Evolutionary conservation across 2,797 vertebrate species (phyloP).

Genomic region (Cyprinodon diabolis): DNA sequence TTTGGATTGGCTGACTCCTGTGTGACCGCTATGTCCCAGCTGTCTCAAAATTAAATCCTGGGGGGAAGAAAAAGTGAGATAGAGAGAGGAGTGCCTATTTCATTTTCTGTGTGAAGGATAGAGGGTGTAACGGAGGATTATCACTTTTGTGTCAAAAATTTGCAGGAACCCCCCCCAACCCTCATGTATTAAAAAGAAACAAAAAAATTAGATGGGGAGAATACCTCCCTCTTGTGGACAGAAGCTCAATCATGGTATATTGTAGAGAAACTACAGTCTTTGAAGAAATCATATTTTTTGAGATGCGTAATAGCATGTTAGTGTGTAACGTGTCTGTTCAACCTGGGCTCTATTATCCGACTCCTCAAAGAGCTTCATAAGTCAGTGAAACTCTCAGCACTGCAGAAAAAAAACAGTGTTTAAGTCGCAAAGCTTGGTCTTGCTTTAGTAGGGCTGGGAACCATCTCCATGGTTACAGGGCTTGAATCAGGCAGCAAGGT

Average conservation of each 20-base stretch:
- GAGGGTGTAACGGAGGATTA: conserved; percentile 35
- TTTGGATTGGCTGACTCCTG: conserved; percentile 56
- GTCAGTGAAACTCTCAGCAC: conserved; percentile 37
- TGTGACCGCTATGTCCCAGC: conserved; percentile 26
- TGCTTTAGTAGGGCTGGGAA: conserved; percentile 43
- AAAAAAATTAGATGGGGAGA: conserved; percentile 10
- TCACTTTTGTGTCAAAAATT: conserved; percentile 31
- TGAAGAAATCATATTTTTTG: not conserved
- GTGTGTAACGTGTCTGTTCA: not conserved
- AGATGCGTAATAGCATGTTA: not conserved
- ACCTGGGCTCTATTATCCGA: conserved; percentile 16
- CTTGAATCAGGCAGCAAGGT: conserved; percentile 67
- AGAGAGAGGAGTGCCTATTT: conserved; percentile 16
- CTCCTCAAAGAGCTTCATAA: conserved; percentile 33
- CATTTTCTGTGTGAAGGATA: conserved; percentile 38
- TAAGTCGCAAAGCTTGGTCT: conserved; percentile 48
- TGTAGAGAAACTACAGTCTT: not conserved
- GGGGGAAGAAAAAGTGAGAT: conserved; percentile 4
- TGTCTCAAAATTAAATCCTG: conserved; percentile 33
- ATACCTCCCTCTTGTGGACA: conserved; percentile 50
- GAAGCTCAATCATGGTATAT: not conserved
- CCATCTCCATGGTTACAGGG: conserved; percentile 69
- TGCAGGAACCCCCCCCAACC: conserved; percentile 29
- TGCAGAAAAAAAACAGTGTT: conserved; percentile 35
- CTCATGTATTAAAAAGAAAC: conserved; percentile 1